A percentile compares a stretch with the other conserved stretches of the same genome.
phyloP scores from a whole-genome alignment of 2,797 vertebrate species.

The Mus caroli region DNA sequence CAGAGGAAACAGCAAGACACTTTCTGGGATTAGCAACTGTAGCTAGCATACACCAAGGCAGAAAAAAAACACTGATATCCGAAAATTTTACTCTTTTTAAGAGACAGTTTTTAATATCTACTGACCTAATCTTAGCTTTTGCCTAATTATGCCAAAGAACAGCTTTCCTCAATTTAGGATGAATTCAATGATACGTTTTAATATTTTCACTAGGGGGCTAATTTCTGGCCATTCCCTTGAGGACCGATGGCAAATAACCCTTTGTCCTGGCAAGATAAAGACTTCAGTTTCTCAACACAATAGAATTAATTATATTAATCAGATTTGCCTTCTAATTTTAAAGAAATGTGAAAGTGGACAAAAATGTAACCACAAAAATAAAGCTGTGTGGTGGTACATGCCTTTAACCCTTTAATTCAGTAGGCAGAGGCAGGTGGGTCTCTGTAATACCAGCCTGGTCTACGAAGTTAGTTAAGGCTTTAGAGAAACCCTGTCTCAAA shows the following conservation, averaged over 20 bases:
- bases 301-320: conserved; percentile 30
- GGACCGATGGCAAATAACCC: neutral
- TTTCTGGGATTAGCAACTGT: neutral
- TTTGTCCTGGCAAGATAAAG: neutral
- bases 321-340: neutral
- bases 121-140: conserved; percentile 5
- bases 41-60: neutral
- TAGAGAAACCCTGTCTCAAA: neutral
- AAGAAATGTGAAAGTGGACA: conserved; percentile 25
- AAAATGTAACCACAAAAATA: conserved; percentile 12
- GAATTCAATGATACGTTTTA: conserved; percentile 34
- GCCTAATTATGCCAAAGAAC: neutral
- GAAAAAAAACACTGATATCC: neutral
- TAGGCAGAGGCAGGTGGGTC: neutral
- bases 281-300: conserved; percentile 8
- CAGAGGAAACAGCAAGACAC: neutral
- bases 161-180: conserved; percentile 1
- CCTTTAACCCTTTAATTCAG: neutral
- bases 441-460: neutral
- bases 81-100: conserved; percentile 18
- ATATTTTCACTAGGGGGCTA: conserved; percentile 40
- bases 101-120: conserved; percentile 48
- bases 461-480: neutral
- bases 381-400: neutral
- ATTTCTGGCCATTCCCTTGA: neutral